Evolutionary conservation across 1,140 invertebrate species (phyloP).

Genomic region (Drosophila fuyamai): DNA sequence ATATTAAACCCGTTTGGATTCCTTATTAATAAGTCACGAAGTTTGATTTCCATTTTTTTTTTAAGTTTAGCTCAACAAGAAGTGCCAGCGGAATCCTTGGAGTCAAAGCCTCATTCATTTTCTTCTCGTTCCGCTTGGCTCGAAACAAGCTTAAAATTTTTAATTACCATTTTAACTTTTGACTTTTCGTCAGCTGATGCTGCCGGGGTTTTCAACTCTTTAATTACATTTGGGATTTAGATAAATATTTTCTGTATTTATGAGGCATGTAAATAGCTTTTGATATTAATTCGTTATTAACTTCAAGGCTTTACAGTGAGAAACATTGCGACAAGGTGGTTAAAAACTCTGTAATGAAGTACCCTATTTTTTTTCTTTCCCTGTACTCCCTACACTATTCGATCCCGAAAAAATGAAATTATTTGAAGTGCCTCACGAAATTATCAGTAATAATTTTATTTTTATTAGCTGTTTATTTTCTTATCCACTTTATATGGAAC

Average conservation of each 20-base stretch:
- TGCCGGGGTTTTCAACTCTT: conserved; percentile 36
- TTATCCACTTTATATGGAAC: conserved; percentile 11
- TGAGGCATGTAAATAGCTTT: conserved; percentile 53
- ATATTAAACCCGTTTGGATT: background rate
- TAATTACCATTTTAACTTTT: conserved; percentile 58
- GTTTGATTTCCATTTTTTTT: conserved; percentile 23
- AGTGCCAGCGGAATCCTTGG: conserved; percentile 37
- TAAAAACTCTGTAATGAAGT: background rate
- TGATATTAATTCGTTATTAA: conserved; percentile 28
- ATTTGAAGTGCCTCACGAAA: background rate
- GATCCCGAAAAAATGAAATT: background rate
- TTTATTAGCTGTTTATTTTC: conserved; percentile 4
- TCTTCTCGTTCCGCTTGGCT: conserved; percentile 16
- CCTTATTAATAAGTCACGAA: conserved; percentile 35
- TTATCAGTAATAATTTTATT: background rate
- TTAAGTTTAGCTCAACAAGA: conserved; percentile 16
- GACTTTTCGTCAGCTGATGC: conserved; percentile 36
- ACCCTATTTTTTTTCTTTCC: too few species aligned
- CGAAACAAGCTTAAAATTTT: conserved; percentile 52
- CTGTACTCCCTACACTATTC: too few species aligned
- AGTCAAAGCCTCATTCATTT: conserved; percentile 5
- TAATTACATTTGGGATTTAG: conserved; percentile 53
- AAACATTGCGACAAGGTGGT: background rate
- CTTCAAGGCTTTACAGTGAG: conserved; percentile 21
- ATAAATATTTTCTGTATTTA: conserved; percentile 41